A percentile compares a stretch with the other conserved stretches of the same genome.
Conservation (phyloP, 2,888 invertebrate species). For the Cataglyphis cursor region DNA sequence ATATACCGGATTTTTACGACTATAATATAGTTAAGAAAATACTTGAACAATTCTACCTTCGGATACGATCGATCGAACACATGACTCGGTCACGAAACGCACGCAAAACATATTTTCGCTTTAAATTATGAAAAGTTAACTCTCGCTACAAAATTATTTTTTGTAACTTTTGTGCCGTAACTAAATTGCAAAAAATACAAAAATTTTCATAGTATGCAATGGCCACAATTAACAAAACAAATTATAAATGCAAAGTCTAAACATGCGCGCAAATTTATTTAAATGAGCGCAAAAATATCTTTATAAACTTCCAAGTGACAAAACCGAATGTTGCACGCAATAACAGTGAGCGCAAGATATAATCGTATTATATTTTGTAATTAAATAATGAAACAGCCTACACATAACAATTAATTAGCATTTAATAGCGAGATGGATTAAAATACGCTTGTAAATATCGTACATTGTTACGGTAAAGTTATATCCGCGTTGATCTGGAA, state of each 20-base stretch:
- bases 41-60: constrained; percentile 26
- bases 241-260: constrained; percentile 1
- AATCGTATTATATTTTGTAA: constrained; percentile 43
- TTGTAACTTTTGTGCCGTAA: not conserved
- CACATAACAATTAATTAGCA: constrained; percentile 35
- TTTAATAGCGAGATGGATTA: constrained; percentile 40
- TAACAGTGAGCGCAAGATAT: constrained; percentile 9
- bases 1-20: constrained; percentile 1
- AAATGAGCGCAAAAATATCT: not conserved
- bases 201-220: not conserved
- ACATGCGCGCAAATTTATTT: not conserved
- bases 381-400: constrained; percentile 41
- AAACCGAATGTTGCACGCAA: not conserved
- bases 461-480: constrained; percentile 36
- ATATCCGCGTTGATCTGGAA: constrained; percentile 33
- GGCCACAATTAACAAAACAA: constrained; percentile 9
- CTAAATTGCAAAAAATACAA: not conserved
- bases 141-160: constrained; percentile 9
- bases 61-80: constrained; percentile 39
- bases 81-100: constrained; percentile 45
- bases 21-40: constrained; percentile 15
- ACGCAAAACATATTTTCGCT: constrained; percentile 35
- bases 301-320: not conserved
- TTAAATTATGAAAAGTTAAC: constrained; percentile 25
- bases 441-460: constrained; percentile 40